These are phyloP conservation scores for Thecophora atra DNA, from an alignment of 2,888 invertebrate species.

Conservation along the genomic window DNA sequence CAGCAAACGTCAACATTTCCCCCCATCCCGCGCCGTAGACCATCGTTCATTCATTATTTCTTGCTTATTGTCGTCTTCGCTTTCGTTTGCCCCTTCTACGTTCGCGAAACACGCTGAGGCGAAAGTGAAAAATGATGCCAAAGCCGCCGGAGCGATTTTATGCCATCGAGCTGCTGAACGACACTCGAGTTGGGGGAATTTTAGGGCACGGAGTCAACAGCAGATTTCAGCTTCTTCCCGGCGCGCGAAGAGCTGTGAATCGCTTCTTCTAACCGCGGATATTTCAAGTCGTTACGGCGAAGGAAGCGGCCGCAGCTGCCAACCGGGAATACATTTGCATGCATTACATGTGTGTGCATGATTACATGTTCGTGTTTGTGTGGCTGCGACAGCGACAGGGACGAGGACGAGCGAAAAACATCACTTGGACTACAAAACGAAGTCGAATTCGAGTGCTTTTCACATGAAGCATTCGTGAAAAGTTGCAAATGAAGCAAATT, in stretches of 20 bases:
- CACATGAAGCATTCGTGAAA: neutral
- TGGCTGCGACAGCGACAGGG: neutral
- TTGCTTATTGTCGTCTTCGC: neutral
- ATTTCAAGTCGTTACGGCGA: constrained; percentile 24
- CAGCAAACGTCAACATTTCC: no score
- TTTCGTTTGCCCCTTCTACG: constrained; percentile 3
- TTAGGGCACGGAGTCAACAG: constrained; percentile 23
- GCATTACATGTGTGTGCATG: neutral
- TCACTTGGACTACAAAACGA: neutral
- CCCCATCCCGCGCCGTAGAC: neutral
- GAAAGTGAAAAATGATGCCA: constrained; percentile 41
- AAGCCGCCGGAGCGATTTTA: constrained; percentile 35
- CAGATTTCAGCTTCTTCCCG: constrained; percentile 6
- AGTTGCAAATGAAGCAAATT: neutral
- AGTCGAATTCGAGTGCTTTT: constrained; percentile 4
- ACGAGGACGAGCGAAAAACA: constrained; percentile 2
- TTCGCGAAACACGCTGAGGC: constrained; percentile 12
- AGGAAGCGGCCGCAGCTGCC: neutral
- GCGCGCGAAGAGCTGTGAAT: neutral
- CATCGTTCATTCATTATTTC: constrained; percentile 32
- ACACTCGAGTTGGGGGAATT: constrained; percentile 1
- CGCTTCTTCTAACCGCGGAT: constrained; percentile 23
- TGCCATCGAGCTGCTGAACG: constrained; percentile 28
- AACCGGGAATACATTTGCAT: constrained; percentile 7
- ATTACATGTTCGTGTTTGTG: constrained; percentile 1